Conservation (phyloP, 2,113 vertebrate genomes). For the Bos javanicus region DNA sequence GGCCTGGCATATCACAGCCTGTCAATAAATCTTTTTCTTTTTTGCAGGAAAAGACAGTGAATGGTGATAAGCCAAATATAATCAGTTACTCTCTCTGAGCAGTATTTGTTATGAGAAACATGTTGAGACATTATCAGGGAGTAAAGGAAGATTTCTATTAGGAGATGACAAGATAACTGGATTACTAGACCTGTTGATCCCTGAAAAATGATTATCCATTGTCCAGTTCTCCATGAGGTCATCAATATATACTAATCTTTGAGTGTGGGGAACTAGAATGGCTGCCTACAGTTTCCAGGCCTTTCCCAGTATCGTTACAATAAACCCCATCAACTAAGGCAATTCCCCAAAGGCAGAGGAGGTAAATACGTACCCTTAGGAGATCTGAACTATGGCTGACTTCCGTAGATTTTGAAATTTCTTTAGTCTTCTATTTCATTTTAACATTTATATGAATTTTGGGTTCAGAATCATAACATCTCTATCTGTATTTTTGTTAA, state of each 20-base stretch:
- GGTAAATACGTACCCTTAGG: neutral
- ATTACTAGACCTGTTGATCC: neutral
- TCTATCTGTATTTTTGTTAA: neutral
- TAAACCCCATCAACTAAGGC: neutral
- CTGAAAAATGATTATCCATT: neutral
- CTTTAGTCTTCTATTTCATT: slow-evolving; percentile 16
- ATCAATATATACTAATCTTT: neutral
- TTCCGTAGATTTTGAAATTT: neutral
- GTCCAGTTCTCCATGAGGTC: neutral
- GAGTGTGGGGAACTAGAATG: neutral
- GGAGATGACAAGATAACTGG: neutral
- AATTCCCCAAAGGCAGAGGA: neutral
- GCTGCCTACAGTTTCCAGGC: neutral
- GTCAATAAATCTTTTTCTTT: neutral
- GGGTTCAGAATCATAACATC: neutral
- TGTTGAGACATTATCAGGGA: neutral
- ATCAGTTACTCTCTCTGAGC: neutral
- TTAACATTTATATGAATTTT: neutral
- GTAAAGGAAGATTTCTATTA: neutral
- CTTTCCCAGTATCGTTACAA: neutral
- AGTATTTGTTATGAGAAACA: neutral
- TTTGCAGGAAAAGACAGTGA: neutral
- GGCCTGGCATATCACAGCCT: neutral
- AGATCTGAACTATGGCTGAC: neutral
- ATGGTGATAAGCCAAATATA: neutral